These are phyloP conservation scores for Caradrina kadenii DNA, from an alignment of 2,888 invertebrate species.

Conservation along the genomic window DNA sequence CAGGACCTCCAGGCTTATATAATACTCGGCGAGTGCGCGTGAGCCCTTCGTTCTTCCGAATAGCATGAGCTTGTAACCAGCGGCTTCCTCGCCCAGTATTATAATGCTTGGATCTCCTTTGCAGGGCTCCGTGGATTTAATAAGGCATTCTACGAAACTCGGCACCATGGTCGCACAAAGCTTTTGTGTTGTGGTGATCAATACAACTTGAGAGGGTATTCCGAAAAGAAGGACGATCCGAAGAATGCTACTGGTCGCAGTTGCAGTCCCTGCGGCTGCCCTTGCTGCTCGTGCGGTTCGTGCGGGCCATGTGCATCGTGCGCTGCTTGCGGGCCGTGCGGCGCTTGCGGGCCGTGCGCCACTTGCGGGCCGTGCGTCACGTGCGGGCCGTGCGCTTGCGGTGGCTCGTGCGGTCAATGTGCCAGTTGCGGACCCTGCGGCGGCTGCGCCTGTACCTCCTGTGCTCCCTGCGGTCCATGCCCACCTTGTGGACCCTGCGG, in stretches of 20 bases:
- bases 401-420: conserved; percentile 65
- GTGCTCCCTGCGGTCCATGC: conserved; percentile 68
- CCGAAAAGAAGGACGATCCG: conserved; percentile 71
- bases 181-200: conserved; percentile 75
- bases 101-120: conserved; percentile 84
- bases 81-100: conserved; percentile 80
- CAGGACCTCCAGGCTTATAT: conserved; percentile 82
- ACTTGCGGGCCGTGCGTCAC: conserved; percentile 69
- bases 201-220: conserved; percentile 67
- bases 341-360: conserved; percentile 64
- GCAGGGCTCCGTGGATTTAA: conserved; percentile 72
- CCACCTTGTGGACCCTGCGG: conserved; percentile 73
- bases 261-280: conserved; percentile 12
- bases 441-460: conserved; percentile 54
- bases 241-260: conserved; percentile 43
- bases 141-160: conserved; percentile 59
- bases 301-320: conserved; percentile 68
- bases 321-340: conserved; percentile 61
- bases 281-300: conserved; percentile 3
- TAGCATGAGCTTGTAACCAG: conserved; percentile 79
- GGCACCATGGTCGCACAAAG: conserved; percentile 61
- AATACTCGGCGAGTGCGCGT: conserved; percentile 82
- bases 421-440: conserved; percentile 68
- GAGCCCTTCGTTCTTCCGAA: conserved; percentile 81
- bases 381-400: conserved; percentile 64